These are phyloP conservation scores for Amphipoea oculea DNA, from an alignment of 2,888 invertebrate genomes.

Conservation along the genomic window DNA sequence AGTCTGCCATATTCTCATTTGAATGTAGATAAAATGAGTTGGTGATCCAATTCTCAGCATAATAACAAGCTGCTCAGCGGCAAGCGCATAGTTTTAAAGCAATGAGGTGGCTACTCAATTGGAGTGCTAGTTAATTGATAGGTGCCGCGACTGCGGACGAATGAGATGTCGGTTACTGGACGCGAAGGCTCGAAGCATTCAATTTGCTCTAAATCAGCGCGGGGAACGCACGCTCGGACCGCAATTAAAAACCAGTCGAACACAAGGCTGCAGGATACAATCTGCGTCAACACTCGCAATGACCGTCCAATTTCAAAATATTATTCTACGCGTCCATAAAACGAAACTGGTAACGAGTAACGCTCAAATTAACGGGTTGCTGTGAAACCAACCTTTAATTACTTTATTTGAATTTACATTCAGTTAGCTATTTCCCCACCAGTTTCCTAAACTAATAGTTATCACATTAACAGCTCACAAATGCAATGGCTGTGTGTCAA, in stretches of 20 bases:
- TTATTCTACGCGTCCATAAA: slow-evolving; percentile 66
- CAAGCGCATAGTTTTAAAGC: slow-evolving; percentile 72
- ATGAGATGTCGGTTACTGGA: slow-evolving; percentile 76
- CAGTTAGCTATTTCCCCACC: slow-evolving; percentile 48
- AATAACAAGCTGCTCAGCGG: slow-evolving; percentile 71
- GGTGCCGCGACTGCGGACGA: slow-evolving; percentile 75
- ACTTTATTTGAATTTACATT: slow-evolving; percentile 55
- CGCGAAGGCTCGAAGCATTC: slow-evolving; percentile 80
- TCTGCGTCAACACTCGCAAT: slow-evolving; percentile 79
- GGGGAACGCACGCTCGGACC: slow-evolving; percentile 71
- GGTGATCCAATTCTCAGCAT: slow-evolving; percentile 71
- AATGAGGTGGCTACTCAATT: slow-evolving; percentile 67
- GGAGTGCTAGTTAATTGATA: slow-evolving; percentile 81
- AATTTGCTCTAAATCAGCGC: slow-evolving; percentile 85
- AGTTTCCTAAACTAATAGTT: slow-evolving; percentile 29
- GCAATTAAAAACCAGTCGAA: slow-evolving; percentile 84
- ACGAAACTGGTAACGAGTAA: slow-evolving; percentile 65
- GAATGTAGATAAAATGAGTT: slow-evolving; percentile 69
- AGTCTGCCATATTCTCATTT: slow-evolving; percentile 66
- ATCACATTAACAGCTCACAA: slow-evolving; percentile 15
- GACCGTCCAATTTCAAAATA: slow-evolving; percentile 75
- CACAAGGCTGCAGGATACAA: slow-evolving; percentile 79
- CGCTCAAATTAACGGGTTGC: slow-evolving; percentile 65
- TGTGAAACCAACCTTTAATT: slow-evolving; percentile 63
- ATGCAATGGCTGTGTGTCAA: neutral